A percentile compares a stretch with the other conserved stretches of the same genome.
Evolutionary conservation across 2,888 invertebrate species (phyloP).

Genomic region (Rapana venosa): DNA sequence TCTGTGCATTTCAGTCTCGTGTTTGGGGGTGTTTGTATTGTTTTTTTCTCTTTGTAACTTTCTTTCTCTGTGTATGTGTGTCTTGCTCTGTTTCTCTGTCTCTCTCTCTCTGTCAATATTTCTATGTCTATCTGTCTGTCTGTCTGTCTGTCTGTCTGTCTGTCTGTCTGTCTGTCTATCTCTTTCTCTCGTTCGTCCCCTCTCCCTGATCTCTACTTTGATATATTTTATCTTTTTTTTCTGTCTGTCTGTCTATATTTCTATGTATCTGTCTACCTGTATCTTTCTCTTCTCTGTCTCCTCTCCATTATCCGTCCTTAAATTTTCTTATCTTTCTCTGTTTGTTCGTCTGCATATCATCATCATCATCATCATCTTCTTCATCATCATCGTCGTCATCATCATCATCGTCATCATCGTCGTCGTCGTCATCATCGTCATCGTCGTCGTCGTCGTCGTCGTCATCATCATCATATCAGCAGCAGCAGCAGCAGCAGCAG

Average conservation of each 20-base stretch:
- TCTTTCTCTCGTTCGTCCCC: conserved; percentile 13
- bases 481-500: too few species aligned
- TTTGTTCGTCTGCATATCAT: neutral
- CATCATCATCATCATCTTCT: too few species aligned
- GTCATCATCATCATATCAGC: too few species aligned
- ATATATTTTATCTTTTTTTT: neutral
- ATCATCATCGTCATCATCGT: too few species aligned
- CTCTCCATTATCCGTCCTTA: neutral
- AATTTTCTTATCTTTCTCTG: neutral
- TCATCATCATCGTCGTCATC: too few species aligned
- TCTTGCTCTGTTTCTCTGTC: conserved; percentile 12
- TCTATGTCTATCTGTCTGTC: neutral
- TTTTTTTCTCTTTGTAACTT: neutral
- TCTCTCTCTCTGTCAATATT: neutral
- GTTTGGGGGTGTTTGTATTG: too few species aligned
- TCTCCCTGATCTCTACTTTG: conserved; percentile 17
- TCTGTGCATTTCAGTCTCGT: too few species aligned
- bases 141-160: conserved; percentile 14
- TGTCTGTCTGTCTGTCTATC: conserved; percentile 31
- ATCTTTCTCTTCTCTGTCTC: neutral
- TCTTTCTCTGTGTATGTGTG: neutral
- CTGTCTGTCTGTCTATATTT: conserved; percentile 4
- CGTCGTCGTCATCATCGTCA: too few species aligned
- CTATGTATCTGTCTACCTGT: neutral
- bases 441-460: too few species aligned